Evolutionary conservation across 2,797 vertebrate species (phyloP).

Genomic region (Oreochromis grahami): DNA sequence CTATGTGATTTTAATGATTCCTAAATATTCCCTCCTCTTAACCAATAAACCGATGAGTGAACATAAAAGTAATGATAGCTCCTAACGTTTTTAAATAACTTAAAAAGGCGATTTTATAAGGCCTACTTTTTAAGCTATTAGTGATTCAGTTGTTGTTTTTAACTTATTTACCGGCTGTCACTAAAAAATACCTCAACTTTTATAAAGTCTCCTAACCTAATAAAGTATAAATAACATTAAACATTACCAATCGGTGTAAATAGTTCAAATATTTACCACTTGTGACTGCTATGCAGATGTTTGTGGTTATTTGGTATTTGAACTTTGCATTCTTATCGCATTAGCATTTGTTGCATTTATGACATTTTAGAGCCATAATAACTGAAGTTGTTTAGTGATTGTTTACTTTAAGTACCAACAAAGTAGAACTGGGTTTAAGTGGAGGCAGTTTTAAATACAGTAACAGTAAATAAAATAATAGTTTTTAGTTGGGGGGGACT

Average conservation of each 20-base stretch:
- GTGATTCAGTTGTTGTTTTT: neutral
- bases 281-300: neutral
- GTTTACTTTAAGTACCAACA: neutral
- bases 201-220: neutral
- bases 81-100: neutral
- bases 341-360: neutral
- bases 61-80: neutral
- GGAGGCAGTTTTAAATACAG: neutral
- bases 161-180: neutral
- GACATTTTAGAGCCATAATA: accelerated
- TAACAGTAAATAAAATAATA: neutral
- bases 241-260: neutral
- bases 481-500: neutral
- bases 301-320: neutral
- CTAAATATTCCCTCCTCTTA: neutral
- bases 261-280: neutral
- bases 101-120: neutral
- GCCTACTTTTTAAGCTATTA: neutral
- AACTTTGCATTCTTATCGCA: neutral
- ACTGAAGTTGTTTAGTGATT: neutral
- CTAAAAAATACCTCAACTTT: neutral
- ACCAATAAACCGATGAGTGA: neutral
- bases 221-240: neutral
- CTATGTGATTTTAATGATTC: neutral
- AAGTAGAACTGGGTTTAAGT: neutral